Percentiles rank a stretch among this genome's conserved stretches.
Evolutionary conservation across 2,797 vertebrate species (phyloP).

Genomic region (Nannoperca australis): DNA sequence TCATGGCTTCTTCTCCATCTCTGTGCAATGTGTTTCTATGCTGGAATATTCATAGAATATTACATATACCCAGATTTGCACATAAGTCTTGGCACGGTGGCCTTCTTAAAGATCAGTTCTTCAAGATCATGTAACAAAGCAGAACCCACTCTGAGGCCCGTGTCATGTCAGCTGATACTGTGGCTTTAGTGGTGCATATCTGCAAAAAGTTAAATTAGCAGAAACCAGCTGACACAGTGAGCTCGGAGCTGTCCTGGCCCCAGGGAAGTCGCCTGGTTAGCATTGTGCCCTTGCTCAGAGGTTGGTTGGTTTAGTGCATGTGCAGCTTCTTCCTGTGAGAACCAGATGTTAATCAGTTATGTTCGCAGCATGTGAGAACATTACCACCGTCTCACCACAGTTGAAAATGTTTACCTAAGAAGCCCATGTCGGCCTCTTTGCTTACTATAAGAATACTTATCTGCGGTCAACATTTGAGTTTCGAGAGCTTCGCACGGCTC

Average conservation of each 20-base stretch:
- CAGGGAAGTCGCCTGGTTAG: not conserved
- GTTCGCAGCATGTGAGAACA: not conserved
- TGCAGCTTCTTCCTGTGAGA: not conserved
- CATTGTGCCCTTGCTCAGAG: not conserved
- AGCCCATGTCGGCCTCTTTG: accelerated
- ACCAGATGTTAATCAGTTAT: not conserved
- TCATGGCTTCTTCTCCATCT: not conserved
- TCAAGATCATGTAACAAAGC: not conserved
- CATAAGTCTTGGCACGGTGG: no score
- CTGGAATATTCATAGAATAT: not conserved
- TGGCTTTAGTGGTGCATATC: not conserved
- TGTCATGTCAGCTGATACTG: not conserved
- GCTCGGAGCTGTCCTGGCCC: not conserved
- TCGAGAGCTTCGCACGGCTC: not conserved
- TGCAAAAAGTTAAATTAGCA: not conserved
- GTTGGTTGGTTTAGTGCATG: not conserved
- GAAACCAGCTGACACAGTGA: not conserved
- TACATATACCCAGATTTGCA: not conserved
- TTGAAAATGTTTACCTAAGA: not conserved
- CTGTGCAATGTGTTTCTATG: not conserved
- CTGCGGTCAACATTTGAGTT: not conserved
- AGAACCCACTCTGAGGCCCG: no score
- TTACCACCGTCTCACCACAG: not conserved
- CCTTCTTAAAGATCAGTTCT: no score
- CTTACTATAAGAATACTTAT: not conserved